A percentile compares a stretch with the other conserved stretches of the same genome.
These are phyloP conservation scores for Gavia stellata DNA, from an alignment of 2,113 vertebrate species.

Conservation along the genomic window DNA sequence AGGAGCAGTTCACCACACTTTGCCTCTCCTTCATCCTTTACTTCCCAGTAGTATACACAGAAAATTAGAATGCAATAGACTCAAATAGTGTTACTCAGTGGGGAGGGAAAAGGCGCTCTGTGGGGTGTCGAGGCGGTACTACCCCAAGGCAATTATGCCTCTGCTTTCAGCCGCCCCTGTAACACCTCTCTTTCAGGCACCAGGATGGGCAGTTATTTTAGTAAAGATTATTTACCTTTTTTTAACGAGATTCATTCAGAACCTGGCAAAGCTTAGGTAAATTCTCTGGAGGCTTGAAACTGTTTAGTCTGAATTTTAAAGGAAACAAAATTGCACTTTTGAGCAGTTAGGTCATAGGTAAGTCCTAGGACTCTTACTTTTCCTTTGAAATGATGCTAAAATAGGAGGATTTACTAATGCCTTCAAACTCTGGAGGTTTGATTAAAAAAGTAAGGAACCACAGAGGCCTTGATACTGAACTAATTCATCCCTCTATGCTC, in stretches of 20 bases:
- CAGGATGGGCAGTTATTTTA: not conserved
- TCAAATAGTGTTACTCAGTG: not conserved
- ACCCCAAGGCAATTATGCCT: not conserved
- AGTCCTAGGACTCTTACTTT: not conserved
- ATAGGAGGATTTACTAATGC: not conserved
- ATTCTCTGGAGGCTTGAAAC: not conserved
- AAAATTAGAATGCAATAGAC: not conserved
- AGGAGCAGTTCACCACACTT: not conserved
- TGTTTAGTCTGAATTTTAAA: constrained; percentile 10
- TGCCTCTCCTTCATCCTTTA: not conserved
- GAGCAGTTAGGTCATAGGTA: not conserved
- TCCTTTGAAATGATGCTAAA: not conserved
- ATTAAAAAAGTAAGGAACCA: not conserved
- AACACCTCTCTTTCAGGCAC: not conserved
- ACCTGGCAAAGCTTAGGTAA: not conserved
- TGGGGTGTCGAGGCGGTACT: accelerated
- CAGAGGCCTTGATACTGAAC: not conserved
- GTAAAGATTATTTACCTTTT: not conserved
- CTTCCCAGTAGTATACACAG: not conserved
- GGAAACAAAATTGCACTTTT: not conserved
- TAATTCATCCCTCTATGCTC: not conserved
- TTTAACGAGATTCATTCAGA: not conserved
- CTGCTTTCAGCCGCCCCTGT: not conserved
- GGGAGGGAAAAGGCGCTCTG: accelerated
- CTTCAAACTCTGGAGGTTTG: not conserved